Evolutionary conservation across 2,797 vertebrate genomes (phyloP), one percentile per base, ranked within the genome.

Genomic region (Myotis daubentonii): DNA sequence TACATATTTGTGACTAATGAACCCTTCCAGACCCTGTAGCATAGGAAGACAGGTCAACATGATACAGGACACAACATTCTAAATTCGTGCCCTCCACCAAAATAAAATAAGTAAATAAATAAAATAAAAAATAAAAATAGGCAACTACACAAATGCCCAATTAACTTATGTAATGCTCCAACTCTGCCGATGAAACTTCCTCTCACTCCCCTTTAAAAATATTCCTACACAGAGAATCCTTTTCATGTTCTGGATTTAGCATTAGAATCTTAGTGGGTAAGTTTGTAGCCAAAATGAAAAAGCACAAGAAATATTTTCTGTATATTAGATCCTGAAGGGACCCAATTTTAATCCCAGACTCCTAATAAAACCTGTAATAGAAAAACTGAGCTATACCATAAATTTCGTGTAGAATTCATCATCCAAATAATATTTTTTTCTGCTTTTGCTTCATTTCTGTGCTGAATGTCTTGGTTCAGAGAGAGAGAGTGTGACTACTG

Each of bases 341-440:
- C 91, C 51, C 78, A 92, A 91, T 57, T 95, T 96, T 87, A 97
- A 89, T 87, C 82, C 57, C 81, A 78, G 93, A 30, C 57, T 87
- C 74, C 83, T 89, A 96, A 97, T 91, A 98, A 96, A 92, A 89
- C 10, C 25, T 38, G 1, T 88, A 97, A 85, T 51, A 71, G 88
- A 96, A 97, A 95, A 94, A 87, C 94, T 89, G 92, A 91, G 55
- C 51, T 53, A 68, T 62, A 85, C 13, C 89, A 88, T 97, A 79
- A 92, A 88, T 97, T 94, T 85, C 81, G 75, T 96, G 47, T 71
- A 93, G 38, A 55, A 93, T 94, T 81, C 90, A 60, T 82, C 91
- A 82, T 94, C 90, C 55, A 91, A 96, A 89, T 89, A 84, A 70
- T 36, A 93, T 66, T 91, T 38, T 93, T 87, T 71, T 9, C 75